Percentiles rank a stretch among this genome's conserved stretches.
These are phyloP conservation scores for Hypothenemus hampei DNA, from an alignment of 1,140 invertebrate genomes.

Conservation along the genomic window DNA sequence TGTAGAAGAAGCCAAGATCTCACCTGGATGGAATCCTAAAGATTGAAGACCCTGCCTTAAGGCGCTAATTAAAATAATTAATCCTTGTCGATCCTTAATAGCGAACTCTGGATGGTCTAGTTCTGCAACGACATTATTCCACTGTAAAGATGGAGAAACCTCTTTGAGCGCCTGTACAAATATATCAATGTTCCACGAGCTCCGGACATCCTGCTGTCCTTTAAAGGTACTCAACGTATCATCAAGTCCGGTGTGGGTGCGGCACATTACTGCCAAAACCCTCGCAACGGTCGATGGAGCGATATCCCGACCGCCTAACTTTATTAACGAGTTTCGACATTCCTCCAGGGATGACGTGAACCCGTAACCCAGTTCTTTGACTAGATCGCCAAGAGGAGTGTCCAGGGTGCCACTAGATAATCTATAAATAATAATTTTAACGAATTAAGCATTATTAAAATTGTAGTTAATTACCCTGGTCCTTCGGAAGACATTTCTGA, in stretches of 20 bases:
- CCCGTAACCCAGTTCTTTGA: slow-evolving; percentile 81
- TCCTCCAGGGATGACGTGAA: slow-evolving; percentile 86
- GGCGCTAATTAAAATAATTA: slow-evolving; percentile 75
- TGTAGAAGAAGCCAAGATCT: slow-evolving; percentile 54
- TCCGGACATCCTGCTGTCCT: slow-evolving; percentile 44
- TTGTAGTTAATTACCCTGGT: slow-evolving; percentile 42
- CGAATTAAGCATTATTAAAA: not conserved
- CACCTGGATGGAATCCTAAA: slow-evolving; percentile 63
- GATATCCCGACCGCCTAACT: slow-evolving; percentile 68
- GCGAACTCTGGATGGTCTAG: slow-evolving; percentile 87
- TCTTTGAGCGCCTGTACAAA: slow-evolving; percentile 90
- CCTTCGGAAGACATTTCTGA: slow-evolving; percentile 55
- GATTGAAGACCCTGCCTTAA: slow-evolving; percentile 72
- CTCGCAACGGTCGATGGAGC: slow-evolving; percentile 76
- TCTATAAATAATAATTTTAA: slow-evolving; percentile 1
- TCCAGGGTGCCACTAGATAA: slow-evolving; percentile 59
- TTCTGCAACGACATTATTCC: slow-evolving; percentile 88
- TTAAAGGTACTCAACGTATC: slow-evolving; percentile 51
- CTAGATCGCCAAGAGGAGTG: slow-evolving; percentile 72
- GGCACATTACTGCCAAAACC: slow-evolving; percentile 81
- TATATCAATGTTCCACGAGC: slow-evolving; percentile 89
- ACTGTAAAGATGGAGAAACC: slow-evolving; percentile 76
- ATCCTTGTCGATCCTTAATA: slow-evolving; percentile 78
- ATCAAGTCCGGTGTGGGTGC: slow-evolving; percentile 70
- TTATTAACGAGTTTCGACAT: slow-evolving; percentile 76